phyloP scores from a whole-genome alignment of 2,113 vertebrate genomes.

The Axis porcinus region DNA sequence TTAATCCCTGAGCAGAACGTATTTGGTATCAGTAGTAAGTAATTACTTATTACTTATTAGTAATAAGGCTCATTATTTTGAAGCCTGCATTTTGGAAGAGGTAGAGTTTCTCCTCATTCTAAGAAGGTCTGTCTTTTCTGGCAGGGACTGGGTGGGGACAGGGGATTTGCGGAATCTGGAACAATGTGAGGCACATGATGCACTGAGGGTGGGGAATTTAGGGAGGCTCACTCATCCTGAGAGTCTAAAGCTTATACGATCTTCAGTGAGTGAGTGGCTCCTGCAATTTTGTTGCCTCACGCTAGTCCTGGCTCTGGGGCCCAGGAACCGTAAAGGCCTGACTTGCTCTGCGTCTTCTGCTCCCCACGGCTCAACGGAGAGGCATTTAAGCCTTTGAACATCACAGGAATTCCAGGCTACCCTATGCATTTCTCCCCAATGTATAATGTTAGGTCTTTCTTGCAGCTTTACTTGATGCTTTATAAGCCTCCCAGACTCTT shows the following conservation, averaged over 20 bases:
- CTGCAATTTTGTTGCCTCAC: neutral
- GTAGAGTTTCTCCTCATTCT: neutral
- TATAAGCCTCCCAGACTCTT: neutral
- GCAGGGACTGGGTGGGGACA: accelerated
- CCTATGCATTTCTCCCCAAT: neutral
- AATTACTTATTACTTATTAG: no score
- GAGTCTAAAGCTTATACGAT: accelerated
- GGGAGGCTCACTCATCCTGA: neutral
- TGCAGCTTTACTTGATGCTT: neutral
- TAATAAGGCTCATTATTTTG: no score
- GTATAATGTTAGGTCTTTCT: neutral
- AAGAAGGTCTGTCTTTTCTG: neutral
- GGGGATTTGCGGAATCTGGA: neutral
- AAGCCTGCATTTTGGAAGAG: neutral
- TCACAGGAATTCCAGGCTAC: neutral
- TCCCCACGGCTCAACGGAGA: neutral
- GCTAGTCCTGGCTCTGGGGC: accelerated
- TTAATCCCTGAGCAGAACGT: neutral
- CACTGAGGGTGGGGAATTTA: neutral
- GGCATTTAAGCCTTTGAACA: neutral
- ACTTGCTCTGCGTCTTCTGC: neutral
- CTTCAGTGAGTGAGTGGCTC: neutral
- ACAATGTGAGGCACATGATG: neutral
- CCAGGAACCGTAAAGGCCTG: neutral
- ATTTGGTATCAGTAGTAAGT: neutral